Evolutionary conservation across 1,140 invertebrate species (phyloP), one percentile per base, ranked within the genome.

Genomic region (Macrostomum lignano): DNA sequence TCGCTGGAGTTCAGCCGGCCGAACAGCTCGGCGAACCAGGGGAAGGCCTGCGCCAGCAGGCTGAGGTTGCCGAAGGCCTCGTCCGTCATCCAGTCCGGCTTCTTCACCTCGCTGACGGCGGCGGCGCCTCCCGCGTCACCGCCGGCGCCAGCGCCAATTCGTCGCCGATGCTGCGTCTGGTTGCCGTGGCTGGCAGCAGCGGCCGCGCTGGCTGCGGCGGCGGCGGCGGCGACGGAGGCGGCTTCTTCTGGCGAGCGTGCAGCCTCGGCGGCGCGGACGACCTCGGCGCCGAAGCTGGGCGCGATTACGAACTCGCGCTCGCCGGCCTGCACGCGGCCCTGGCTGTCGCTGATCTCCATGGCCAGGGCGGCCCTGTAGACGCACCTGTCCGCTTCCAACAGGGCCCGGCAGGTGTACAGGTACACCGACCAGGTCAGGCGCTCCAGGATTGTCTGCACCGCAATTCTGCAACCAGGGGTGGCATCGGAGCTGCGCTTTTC

Each of bases 71-170:
- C 42, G 42, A 51, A 58, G 43, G 52, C 49, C 19, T 58, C 55
- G 37, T 58, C 55, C 3, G 45, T 44, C 55, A 58, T 58, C 55
- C 55, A 58, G 32, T 56, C 55, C 9, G 51, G 47, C 33, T 58
- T 58, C 43, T 55, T 58, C 17, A 44, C 40, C 29, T 48, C 42
- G 20, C 21, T 35, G 17, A n/a, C n/a, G n/a, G n/a, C n/a, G n/a
- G n/a, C n/a, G n/a, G n/a, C n/a, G n/a, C n/a, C n/a, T n/a, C n/a
- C n/a, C n/a, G n/a, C n/a, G n/a, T n/a, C n/a, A n/a, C n/a, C n/a
- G n/a, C n/a, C n/a, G n/a, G n/a, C n/a, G n/a, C n/a, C n/a, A n/a
- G n/a, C n/a, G n/a, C n/a, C n/a, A n/a, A n/a, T n/a, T n/a, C n/a
- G n/a, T n/a, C n/a, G n/a, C n/a, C n/a, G n/a, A n/a, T n/a, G n/a